Percentiles rank a stretch among this genome's conserved stretches.
Conservation (phyloP, 2,888 invertebrate genomes). For the Coremacera marginata region DNA sequence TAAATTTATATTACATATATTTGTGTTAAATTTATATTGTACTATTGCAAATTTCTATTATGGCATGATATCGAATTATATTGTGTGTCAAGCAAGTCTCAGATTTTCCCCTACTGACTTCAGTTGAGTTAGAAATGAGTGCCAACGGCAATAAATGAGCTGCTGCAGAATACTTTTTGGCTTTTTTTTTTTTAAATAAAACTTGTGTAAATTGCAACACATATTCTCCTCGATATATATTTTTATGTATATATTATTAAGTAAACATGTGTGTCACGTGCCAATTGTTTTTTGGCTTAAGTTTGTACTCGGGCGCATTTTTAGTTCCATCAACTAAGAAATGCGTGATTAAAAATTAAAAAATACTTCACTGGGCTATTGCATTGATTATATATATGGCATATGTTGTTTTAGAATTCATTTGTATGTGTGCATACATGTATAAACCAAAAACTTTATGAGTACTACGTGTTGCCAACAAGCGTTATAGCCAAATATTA, state of each 20-base stretch:
- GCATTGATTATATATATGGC: slow-evolving; percentile 43
- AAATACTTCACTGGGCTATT: slow-evolving; percentile 54
- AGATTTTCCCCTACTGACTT: neutral
- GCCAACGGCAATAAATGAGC: neutral
- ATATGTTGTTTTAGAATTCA: slow-evolving; percentile 17
- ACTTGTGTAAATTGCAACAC: neutral
- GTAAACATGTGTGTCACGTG: slow-evolving; percentile 14
- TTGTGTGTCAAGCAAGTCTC: slow-evolving; percentile 33
- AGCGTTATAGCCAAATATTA: neutral
- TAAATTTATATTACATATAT: slow-evolving; percentile 20
- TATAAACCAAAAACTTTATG: slow-evolving; percentile 56
- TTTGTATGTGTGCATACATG: slow-evolving; percentile 41
- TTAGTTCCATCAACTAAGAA: slow-evolving; percentile 24
- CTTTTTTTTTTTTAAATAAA: neutral
- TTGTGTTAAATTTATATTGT: slow-evolving; percentile 29
- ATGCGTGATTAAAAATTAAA: slow-evolving; percentile 45
- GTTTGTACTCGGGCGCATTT: slow-evolving; percentile 41
- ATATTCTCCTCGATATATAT: neutral
- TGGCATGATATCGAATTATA: slow-evolving; percentile 28
- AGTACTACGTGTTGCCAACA: slow-evolving; percentile 15
- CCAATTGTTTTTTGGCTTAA: slow-evolving; percentile 46
- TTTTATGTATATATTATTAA: neutral
- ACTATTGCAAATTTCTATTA: slow-evolving; percentile 36
- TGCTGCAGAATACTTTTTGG: neutral
- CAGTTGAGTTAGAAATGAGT: neutral